Conservation (phyloP, 1,140 invertebrate genomes). For the Heliconius congener region DNA sequence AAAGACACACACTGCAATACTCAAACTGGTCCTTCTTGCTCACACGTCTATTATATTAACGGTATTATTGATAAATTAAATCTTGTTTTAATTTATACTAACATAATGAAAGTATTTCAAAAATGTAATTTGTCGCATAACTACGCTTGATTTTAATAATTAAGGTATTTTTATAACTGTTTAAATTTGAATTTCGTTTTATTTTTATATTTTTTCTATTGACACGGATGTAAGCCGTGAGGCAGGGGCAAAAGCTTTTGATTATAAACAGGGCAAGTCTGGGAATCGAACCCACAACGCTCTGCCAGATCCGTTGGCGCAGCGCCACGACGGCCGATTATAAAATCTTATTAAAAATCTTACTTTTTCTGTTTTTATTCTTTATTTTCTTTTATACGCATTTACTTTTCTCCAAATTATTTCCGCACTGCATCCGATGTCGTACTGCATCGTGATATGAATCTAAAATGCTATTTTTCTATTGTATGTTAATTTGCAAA, state of each 20-base stretch:
- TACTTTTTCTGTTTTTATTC: background rate
- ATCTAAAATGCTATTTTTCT: constrained; percentile 8
- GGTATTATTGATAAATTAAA: constrained; percentile 11
- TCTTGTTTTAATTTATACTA: constrained; percentile 6
- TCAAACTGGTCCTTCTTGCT: constrained; percentile 26
- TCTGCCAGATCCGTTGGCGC: too few relatives aligned
- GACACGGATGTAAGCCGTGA: background rate
- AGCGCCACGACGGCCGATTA: too few relatives aligned
- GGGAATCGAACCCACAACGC: too few relatives aligned
- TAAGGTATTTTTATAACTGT: background rate
- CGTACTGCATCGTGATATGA: background rate
- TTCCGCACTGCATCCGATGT: constrained; percentile 27
- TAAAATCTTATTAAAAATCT: too few relatives aligned
- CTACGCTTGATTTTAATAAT: background rate
- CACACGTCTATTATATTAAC: constrained; percentile 27
- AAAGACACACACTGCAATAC: constrained; percentile 14
- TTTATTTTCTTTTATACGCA: background rate
- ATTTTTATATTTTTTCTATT: background rate
- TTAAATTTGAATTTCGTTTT: background rate
- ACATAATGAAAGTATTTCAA: background rate
- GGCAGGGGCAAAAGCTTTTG: background rate
- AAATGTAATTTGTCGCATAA: constrained; percentile 5
- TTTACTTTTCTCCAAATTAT: background rate
- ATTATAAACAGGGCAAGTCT: too few relatives aligned
- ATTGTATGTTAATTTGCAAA: constrained; percentile 8